phyloP scores from a whole-genome alignment of 2,113 vertebrate species.

The Galbula dea region DNA sequence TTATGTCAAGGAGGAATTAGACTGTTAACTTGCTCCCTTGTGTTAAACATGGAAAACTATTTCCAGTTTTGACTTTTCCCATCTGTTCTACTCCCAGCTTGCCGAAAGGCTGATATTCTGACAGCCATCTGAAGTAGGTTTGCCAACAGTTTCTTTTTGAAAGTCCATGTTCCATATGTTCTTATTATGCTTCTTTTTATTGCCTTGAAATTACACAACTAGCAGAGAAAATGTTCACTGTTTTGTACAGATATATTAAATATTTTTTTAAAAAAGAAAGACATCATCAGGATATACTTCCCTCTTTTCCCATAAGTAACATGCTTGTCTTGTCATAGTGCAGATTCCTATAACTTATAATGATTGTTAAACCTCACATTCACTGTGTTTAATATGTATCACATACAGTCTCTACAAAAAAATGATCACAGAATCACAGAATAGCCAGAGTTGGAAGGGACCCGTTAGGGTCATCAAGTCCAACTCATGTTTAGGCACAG shows the following conservation, averaged over 20 bases:
- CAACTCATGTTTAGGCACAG: no score
- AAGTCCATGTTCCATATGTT: constrained; percentile 53
- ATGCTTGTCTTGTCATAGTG: background rate
- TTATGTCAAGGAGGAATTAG: background rate
- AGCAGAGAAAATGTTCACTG: background rate
- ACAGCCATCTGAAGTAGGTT: constrained; percentile 38
- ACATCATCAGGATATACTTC: background rate
- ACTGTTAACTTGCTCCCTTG: background rate
- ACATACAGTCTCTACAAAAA: background rate
- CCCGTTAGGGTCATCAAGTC: no score
- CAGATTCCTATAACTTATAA: background rate
- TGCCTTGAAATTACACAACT: background rate
- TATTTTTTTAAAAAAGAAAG: background rate
- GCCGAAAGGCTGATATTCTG: constrained; percentile 58
- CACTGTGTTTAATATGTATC: background rate
- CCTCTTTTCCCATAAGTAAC: background rate
- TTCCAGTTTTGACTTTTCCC: constrained; percentile 65
- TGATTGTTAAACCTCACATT: background rate
- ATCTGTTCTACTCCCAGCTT: constrained; percentile 59
- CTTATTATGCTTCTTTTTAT: constrained; percentile 42
- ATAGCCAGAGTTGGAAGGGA: no score
- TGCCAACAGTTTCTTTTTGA: constrained; percentile 50
- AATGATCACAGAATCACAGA: background rate
- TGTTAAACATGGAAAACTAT: constrained; percentile 9
- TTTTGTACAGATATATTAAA: background rate